These are phyloP conservation scores for Thera britannica DNA, from an alignment of 2,888 invertebrate species.

Conservation along the genomic window DNA sequence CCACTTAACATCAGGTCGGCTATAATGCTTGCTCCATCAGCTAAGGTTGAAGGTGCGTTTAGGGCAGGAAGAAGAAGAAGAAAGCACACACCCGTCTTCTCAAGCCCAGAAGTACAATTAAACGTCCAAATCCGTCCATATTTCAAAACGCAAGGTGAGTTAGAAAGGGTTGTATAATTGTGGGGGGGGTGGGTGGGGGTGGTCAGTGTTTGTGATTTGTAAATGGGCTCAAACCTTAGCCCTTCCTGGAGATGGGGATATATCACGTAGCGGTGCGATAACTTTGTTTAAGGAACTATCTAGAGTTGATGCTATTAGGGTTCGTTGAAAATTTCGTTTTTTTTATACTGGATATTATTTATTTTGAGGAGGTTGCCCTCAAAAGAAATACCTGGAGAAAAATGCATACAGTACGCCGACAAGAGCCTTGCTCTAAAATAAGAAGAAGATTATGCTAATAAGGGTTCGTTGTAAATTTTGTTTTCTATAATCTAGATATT, in stretches of 20 bases:
- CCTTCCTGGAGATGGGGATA: constrained; percentile 83
- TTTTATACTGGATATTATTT: too few relatives aligned
- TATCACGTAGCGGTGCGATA: constrained; percentile 82
- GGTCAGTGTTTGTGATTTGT: constrained; percentile 85
- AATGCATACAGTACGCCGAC: too few relatives aligned
- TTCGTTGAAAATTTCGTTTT: too few relatives aligned
- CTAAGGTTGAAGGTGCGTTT: too few relatives aligned
- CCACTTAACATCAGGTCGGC: too few relatives aligned
- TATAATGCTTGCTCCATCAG: too few relatives aligned
- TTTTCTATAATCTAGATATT: too few relatives aligned
- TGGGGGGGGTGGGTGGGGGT: constrained; percentile 53
- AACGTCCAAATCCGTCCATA: constrained; percentile 70
- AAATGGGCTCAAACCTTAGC: constrained; percentile 84
- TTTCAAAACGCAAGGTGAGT: constrained; percentile 76
- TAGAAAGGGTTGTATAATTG: constrained; percentile 59
- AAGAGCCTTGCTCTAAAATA: too few relatives aligned
- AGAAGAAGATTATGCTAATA: too few relatives aligned
- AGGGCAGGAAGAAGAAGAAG: not conserved
- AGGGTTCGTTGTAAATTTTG: too few relatives aligned
- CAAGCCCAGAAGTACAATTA: constrained; percentile 29
- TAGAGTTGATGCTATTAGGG: constrained; percentile 55
- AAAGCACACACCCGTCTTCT: constrained; percentile 1
- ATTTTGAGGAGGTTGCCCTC: too few relatives aligned
- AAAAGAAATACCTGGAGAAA: too few relatives aligned
- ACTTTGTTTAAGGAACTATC: constrained; percentile 69